Conservation (phyloP, 2,113 vertebrate genomes). For the Narcine bancroftii region DNA sequence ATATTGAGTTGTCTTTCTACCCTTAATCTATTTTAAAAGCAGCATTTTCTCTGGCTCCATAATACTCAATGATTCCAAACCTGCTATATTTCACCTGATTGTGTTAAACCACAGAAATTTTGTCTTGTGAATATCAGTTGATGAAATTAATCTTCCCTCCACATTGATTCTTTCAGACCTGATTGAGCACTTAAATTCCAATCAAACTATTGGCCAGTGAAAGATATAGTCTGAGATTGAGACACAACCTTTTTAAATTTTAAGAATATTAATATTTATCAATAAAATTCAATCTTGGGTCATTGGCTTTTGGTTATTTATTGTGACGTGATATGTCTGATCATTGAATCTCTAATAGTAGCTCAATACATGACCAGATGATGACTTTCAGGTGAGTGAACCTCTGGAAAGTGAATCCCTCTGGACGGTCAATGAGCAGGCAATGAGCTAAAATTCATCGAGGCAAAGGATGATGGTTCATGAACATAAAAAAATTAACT, state of each 20-base stretch:
- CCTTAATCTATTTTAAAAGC: neutral
- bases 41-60: neutral
- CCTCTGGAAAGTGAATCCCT: neutral
- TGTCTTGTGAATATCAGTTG: neutral
- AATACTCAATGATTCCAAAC: neutral
- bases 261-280: neutral
- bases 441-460: neutral
- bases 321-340: too few relatives aligned
- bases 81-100: neutral
- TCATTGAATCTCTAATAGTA: too few relatives aligned
- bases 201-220: neutral
- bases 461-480: neutral
- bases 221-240: neutral
- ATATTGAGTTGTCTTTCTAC: neutral
- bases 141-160: neutral
- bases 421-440: neutral
- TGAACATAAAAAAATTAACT: neutral
- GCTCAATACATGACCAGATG: too few relatives aligned
- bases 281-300: neutral
- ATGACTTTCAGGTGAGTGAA: neutral
- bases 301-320: neutral
- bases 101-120: neutral
- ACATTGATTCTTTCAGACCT: neutral
- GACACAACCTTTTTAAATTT: neutral
- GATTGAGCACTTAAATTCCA: neutral